Evolutionary conservation across 1,140 invertebrate species (phyloP).

Genomic region (Eumaeus atala): DNA sequence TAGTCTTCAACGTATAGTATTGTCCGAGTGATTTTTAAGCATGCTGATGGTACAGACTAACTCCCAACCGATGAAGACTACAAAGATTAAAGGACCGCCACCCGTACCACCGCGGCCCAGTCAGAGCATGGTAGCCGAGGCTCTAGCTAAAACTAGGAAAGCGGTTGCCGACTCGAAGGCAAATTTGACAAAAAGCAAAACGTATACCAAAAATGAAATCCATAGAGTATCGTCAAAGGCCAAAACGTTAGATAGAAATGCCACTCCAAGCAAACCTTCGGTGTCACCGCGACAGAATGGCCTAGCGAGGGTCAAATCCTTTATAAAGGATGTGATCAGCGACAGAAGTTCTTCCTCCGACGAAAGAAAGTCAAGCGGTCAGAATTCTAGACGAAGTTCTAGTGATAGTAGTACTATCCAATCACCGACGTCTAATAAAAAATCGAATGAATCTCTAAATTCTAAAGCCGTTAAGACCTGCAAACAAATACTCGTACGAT

Average conservation of each 20-base stretch:
- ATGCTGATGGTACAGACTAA: slow-evolving; percentile 70
- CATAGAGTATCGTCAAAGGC: slow-evolving; percentile 42
- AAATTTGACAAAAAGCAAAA: slow-evolving; percentile 57
- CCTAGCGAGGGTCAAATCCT: slow-evolving; percentile 67
- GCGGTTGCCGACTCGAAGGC: slow-evolving; percentile 73
- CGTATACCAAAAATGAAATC: slow-evolving; percentile 52
- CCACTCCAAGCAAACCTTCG: slow-evolving; percentile 55
- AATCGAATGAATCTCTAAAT: slow-evolving; percentile 62
- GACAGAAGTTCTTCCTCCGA: slow-evolving; percentile 68
- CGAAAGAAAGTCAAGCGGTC: slow-evolving; percentile 63
- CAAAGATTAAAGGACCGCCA: slow-evolving; percentile 76
- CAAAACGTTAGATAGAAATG: slow-evolving; percentile 61
- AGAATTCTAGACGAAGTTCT: slow-evolving; percentile 61
- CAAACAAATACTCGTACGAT: slow-evolving; percentile 70
- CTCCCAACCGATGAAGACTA: slow-evolving; percentile 63
- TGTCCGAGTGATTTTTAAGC: slow-evolving; percentile 58
- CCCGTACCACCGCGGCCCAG: slow-evolving; percentile 83
- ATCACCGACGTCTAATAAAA: slow-evolving; percentile 47
- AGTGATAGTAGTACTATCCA: slow-evolving; percentile 61
- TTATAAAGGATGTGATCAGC: slow-evolving; percentile 72
- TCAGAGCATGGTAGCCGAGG: slow-evolving; percentile 80
- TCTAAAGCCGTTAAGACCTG: slow-evolving; percentile 68
- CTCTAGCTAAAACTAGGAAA: slow-evolving; percentile 77
- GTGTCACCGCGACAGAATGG: slow-evolving; percentile 69
- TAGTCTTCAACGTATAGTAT: slow-evolving; percentile 65